phyloP scores from a whole-genome alignment of 2,113 vertebrate genomes.

The Puma concolor region DNA sequence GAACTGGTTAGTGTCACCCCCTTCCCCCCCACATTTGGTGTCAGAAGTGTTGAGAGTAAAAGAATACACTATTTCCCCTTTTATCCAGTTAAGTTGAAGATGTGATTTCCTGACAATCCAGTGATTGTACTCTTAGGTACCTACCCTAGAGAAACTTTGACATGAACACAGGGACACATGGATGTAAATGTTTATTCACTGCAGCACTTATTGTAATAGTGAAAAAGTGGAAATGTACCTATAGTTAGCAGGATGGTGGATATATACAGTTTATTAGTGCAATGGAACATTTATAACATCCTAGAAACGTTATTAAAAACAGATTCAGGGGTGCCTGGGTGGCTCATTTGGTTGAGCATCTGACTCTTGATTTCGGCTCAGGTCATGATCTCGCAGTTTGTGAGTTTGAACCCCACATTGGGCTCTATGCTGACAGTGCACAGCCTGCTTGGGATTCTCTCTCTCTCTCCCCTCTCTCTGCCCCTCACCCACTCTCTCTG shows the following conservation, averaged over 20 bases:
- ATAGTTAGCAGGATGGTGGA: neutral
- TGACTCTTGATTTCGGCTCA: too few species aligned
- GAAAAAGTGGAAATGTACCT: neutral
- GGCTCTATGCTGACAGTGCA: too few species aligned
- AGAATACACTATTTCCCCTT: neutral
- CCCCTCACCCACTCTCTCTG: too few species aligned
- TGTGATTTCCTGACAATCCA: neutral
- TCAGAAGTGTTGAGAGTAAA: neutral
- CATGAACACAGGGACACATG: neutral
- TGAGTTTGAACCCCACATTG: too few species aligned
- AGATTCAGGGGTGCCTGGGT: too few species aligned
- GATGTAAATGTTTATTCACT: neutral
- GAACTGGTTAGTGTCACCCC: neutral
- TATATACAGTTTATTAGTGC: neutral
- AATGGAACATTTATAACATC: neutral
- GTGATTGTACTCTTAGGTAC: neutral
- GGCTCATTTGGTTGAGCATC: too few species aligned
- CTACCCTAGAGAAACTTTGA: neutral
- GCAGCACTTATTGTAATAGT: neutral
- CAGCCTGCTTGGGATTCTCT: too few species aligned
- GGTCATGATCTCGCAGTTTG: too few species aligned
- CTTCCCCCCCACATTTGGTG: neutral
- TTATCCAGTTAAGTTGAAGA: neutral
- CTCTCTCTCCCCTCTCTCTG: too few species aligned
- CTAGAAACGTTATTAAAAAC: conserved; percentile 34